Evolutionary conservation across 2,113 vertebrate genomes (phyloP), one percentile per base, ranked within the genome.

Genomic region (Paradisaea rubra): DNA sequence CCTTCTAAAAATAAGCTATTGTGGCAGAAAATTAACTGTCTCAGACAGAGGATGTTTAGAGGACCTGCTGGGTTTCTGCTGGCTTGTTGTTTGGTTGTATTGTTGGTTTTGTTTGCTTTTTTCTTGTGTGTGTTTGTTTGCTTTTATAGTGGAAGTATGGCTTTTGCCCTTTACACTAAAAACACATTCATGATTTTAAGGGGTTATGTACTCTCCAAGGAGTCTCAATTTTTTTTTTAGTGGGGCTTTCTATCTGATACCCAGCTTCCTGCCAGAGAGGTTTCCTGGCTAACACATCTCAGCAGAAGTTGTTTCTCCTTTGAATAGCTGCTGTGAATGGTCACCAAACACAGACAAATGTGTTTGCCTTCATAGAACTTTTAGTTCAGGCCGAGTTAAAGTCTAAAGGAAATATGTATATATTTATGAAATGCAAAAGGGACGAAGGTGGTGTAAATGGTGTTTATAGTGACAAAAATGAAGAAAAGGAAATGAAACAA

Each of bases 301-400:
- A 27, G 9, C 11, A 9, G 19, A 78, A 53, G 15, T 30, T 78
- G 18, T 20, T 80, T 31, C 10, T 66, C 50, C 11, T 69, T 63
- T 39, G 18, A 66, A 7, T n/a, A 9, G 45, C 9, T 53, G 4
- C 24, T 73, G 45, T 39, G 41, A 69, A 61, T 59, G 15, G 13
- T 64, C 37, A n/a, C 35, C 19, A 22, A 10, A 11, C 13, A 37
- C 5, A 41, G 63, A n/a, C 1, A 0, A 5, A 3, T 10, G 1
- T 28, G 9, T 30, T 88, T 54, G n/a, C 13, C 13, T 59, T 76
- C 10, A 8, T 6, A 56, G 13, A 13, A 11, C 15, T 50, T 79
- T 22, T 54, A 53, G 20, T n/a, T 81, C 30, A n/a, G 28, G 25
- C 50, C 30, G 65, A 69, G 37, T 15, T 42, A 56, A 86, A 81